These are phyloP conservation scores for Cassiopea xamachana DNA, from an alignment of 30 jellyfish, hydroid and myxozoan genomes.

Conservation along the genomic window DNA sequence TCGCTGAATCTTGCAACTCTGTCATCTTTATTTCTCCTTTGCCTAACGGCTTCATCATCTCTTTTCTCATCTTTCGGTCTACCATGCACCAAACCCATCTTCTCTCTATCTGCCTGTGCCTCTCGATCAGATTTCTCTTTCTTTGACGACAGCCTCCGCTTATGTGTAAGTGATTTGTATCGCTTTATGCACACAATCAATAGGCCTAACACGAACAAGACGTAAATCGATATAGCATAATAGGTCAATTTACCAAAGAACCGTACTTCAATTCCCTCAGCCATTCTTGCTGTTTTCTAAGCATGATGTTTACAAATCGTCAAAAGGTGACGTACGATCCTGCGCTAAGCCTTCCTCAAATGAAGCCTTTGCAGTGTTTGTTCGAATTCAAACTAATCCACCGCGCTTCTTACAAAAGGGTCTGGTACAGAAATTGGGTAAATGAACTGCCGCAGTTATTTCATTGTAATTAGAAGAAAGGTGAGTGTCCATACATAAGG, in stretches of 20 bases:
- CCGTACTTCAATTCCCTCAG: conserved; percentile 77
- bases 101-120: neutral
- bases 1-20: conserved; percentile 1
- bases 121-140: neutral
- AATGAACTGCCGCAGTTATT: neutral
- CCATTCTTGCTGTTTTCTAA: conserved; percentile 71
- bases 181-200: conserved; percentile 75
- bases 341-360: conserved; percentile 42
- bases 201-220: conserved; percentile 76
- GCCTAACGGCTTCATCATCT: conserved; percentile 1
- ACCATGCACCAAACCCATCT: conserved; percentile 59
- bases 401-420: conserved; percentile 25
- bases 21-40: conserved; percentile 11
- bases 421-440: conserved; percentile 14
- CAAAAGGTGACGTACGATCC: conserved; percentile 46
- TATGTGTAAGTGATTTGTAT: conserved; percentile 62
- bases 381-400: neutral
- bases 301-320: conserved; percentile 51
- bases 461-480: too few species aligned
- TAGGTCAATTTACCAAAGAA: conserved; percentile 80
- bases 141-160: neutral
- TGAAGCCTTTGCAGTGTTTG: conserved; percentile 39
- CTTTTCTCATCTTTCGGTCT: conserved; percentile 16
- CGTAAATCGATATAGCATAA: conserved; percentile 71
- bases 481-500: too few species aligned